Evolutionary conservation across 2,888 invertebrate species (phyloP), one percentile per base, ranked within the genome.

Genomic region (Entomobrya proxima): DNA sequence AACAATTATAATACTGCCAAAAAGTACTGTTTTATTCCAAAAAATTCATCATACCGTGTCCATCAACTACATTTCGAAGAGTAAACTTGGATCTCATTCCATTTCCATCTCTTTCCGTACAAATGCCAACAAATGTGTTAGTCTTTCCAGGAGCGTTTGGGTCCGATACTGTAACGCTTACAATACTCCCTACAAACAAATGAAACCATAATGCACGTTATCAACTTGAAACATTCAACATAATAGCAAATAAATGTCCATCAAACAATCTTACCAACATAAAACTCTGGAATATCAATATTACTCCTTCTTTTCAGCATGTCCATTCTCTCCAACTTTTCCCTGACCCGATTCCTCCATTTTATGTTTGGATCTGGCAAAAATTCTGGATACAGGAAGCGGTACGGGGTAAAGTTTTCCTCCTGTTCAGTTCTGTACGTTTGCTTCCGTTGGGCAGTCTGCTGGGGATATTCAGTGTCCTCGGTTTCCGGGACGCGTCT

Each of bases 251-350:
- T 35, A 21, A 35, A n/a, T 13, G 15, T 37, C 4, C 5, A 67
- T 9, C 11, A 32, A 67, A 80, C 18, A 32, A 24, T 35, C 95
- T 92, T 92, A 96, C 96, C 99, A 91, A 98, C 98, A 93, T 98
- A 99, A 93, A 99, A 99, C 92, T 99, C 98, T 0, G 99, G 99
- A 88, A 99, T 95, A 91, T 96, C 95, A 88, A 99, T 93, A 87
- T 95, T 93, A 75, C 92, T 93, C 90, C 98, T 93, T 84, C 99
- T 93, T 85, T 95, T 94, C 37, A 99, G 91, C 99, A 99, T 99
- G 91, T 99, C 99, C 87, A 93, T 92, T 86, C 99, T 94, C 91
- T 99, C 98, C 18, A 99, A 92, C 91, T 95, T 96, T 91, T 99
- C 99, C 80, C 96, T 93, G 0, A 98, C 92, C 11, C 93, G 91